phyloP scores from a whole-genome alignment of 2,888 invertebrate genomes.

The Apeira syringaria region DNA sequence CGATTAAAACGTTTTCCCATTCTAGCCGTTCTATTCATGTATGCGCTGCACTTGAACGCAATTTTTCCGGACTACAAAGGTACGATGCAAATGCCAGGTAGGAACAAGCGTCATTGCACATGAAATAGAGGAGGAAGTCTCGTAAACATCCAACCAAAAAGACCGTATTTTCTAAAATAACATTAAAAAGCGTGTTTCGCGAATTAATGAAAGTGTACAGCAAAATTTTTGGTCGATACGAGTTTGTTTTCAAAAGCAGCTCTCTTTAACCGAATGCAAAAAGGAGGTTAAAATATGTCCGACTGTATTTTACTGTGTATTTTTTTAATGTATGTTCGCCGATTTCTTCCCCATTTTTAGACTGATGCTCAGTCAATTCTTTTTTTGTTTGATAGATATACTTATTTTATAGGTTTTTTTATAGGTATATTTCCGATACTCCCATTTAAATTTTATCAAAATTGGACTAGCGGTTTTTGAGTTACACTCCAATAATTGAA shows the following conservation, averaged over 20 bases:
- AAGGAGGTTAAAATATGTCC: too few species aligned
- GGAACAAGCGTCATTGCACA: constrained; percentile 28
- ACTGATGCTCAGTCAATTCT: too few species aligned
- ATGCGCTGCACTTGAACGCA: constrained; percentile 44
- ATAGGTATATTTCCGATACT: too few species aligned
- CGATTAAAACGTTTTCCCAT: constrained; percentile 46
- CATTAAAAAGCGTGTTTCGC: neutral
- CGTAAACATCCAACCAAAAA: constrained; percentile 33
- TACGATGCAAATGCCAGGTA: constrained; percentile 41
- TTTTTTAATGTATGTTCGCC: too few species aligned
- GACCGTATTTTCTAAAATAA: constrained; percentile 20
- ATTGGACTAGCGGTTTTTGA: too few species aligned
- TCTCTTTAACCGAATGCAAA: constrained; percentile 37
- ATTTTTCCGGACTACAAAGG: constrained; percentile 35
- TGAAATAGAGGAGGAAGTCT: constrained; percentile 35
- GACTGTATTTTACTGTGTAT: too few species aligned
- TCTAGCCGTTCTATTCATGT: constrained; percentile 43
- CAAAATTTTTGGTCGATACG: constrained; percentile 28
- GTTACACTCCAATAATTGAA: too few species aligned
- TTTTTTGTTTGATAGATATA: too few species aligned
- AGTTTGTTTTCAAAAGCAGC: constrained; percentile 26
- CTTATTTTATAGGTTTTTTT: too few species aligned
- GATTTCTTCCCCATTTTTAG: too few species aligned
- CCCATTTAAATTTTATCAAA: too few species aligned
- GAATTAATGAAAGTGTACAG: constrained; percentile 37